Conservation (phyloP, 2,888 invertebrate species). For the Stomorhina lunata region DNA sequence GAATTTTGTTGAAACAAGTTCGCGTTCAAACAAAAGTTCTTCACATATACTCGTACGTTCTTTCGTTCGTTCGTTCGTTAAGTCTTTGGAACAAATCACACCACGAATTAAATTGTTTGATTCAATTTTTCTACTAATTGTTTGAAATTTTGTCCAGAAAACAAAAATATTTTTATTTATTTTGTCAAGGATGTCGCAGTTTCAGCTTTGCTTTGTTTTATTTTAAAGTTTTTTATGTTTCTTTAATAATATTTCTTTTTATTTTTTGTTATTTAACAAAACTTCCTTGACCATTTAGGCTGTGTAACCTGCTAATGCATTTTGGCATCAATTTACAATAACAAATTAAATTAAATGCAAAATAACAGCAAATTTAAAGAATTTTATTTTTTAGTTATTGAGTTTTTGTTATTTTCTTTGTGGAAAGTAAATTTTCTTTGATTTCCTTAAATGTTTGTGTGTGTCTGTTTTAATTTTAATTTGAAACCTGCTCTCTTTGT, state of each 20-base stretch:
- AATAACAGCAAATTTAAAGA: constrained; percentile 28
- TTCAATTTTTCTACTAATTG: constrained; percentile 18
- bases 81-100: constrained; percentile 57
- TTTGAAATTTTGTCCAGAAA: constrained; percentile 16
- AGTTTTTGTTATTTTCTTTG: background rate
- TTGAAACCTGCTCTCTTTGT: background rate
- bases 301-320: constrained; percentile 36
- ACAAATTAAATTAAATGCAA: constrained; percentile 1
- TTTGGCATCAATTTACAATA: background rate
- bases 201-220: constrained; percentile 55
- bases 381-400: background rate
- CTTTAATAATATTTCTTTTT: too few relatives aligned
- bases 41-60: background rate
- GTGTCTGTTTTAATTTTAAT: constrained; percentile 36
- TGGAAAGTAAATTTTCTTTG: constrained; percentile 9
- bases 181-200: constrained; percentile 37
- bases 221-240: constrained; percentile 10
- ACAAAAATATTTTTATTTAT: background rate
- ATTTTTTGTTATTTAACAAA: too few relatives aligned
- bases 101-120: constrained; percentile 63
- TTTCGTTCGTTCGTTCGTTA: background rate
- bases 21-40: constrained; percentile 36
- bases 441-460: constrained; percentile 40
- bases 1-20: constrained; percentile 43
- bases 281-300: constrained; percentile 27